Percentiles rank a stretch among this genome's conserved stretches.
phyloP scores from a whole-genome alignment of 2,113 vertebrate species.

The Lagenorhynchus albirostris region DNA sequence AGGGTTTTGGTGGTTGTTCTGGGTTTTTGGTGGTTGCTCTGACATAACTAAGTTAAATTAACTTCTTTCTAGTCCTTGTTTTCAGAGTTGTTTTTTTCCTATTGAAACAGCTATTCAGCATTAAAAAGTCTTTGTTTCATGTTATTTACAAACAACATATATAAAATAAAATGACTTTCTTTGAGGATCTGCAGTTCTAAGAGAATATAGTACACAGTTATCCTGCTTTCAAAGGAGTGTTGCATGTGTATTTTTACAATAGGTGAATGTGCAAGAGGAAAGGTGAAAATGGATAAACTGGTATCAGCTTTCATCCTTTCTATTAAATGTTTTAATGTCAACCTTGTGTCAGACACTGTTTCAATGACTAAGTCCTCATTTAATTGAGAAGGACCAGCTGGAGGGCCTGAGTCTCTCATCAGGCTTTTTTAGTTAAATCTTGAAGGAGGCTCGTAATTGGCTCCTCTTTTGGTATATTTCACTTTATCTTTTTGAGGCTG shows the following conservation, averaged over 20 bases:
- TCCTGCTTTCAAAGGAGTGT: neutral
- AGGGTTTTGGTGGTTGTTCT: neutral
- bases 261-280: neutral
- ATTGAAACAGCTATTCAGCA: neutral
- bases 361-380: neutral
- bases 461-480: neutral
- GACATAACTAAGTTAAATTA: neutral
- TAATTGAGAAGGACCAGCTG: neutral
- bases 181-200: neutral
- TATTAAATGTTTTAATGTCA: neutral
- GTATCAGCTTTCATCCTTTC: neutral
- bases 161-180: neutral
- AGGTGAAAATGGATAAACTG: neutral
- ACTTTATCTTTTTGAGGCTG: neutral
- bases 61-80: neutral
- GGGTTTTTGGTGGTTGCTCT: neutral
- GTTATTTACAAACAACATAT: neutral
- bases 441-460: neutral
- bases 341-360: neutral
- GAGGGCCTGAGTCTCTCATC: neutral
- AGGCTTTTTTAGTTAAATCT: neutral
- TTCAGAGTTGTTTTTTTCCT: neutral
- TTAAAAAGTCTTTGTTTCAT: neutral
- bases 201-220: neutral
- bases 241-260: neutral